phyloP scores from a whole-genome alignment of 2,113 vertebrate species.

The Podiceps cristatus region DNA sequence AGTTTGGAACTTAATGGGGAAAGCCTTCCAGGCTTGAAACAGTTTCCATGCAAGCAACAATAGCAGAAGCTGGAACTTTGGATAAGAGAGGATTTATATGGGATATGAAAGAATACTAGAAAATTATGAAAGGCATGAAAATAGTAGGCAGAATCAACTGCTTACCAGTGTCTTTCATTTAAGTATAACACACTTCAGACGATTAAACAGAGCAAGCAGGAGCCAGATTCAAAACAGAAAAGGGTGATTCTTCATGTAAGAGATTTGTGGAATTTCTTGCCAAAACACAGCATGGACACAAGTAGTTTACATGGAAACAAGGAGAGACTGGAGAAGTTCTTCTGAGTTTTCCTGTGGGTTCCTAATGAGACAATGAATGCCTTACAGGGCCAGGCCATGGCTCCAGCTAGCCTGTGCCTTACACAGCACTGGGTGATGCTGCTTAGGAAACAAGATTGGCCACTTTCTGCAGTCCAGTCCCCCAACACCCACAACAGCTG shows the following conservation, averaged over 20 bases:
- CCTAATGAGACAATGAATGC: background rate
- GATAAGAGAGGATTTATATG: background rate
- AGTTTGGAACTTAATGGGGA: background rate
- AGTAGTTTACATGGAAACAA: background rate
- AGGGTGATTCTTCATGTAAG: background rate
- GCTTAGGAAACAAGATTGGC: background rate
- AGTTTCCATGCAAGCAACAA: background rate
- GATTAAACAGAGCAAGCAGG: background rate
- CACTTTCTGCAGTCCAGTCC: background rate
- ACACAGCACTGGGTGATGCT: background rate
- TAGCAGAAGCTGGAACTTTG: rapidly evolving
- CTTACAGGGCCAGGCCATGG: background rate
- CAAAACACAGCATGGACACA: background rate
- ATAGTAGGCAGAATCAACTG: background rate
- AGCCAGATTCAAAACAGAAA: background rate
- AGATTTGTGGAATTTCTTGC: background rate
- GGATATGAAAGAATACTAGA: background rate
- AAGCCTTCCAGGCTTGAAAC: background rate
- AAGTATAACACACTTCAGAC: background rate
- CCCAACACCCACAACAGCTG: background rate
- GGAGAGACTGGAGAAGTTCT: background rate
- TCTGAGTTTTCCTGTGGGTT: background rate
- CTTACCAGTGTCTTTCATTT: background rate
- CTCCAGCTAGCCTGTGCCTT: background rate
- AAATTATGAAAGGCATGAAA: background rate